Percentiles rank a stretch among this genome's conserved stretches.
Conservation (phyloP, 2,797 vertebrate genomes). For the Taenioides sp. region DNA sequence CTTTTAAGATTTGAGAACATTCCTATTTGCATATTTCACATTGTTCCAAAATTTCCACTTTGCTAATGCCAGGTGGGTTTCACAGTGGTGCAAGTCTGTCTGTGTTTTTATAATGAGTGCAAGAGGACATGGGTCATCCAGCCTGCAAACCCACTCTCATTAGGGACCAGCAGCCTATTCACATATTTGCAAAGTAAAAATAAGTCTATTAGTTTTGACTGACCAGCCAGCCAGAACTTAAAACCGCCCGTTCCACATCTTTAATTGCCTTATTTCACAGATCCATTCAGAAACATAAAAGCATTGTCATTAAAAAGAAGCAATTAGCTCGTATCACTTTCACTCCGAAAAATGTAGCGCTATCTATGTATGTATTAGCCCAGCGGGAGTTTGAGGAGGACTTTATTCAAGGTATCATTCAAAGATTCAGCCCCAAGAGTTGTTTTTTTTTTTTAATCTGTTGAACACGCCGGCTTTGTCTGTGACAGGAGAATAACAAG, state of each 20-base stretch:
- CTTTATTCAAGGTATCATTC: constrained; percentile 50
- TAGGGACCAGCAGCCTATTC: constrained; percentile 66
- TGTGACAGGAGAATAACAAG: constrained; percentile 53
- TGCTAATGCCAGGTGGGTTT: constrained; percentile 60
- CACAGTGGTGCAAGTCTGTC: constrained; percentile 45
- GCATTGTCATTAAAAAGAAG: constrained; percentile 32
- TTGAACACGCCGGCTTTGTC: constrained; percentile 44
- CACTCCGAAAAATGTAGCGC: constrained; percentile 21
- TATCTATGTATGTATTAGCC: constrained; percentile 45
- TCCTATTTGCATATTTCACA: background rate
- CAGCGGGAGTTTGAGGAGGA: constrained; percentile 36
- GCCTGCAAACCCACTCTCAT: constrained; percentile 65
- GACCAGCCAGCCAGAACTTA: constrained; percentile 38
- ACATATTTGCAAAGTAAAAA: constrained; percentile 71
- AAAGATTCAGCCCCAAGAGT: constrained; percentile 27
- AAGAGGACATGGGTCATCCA: constrained; percentile 67
- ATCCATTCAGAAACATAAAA: constrained; percentile 44
- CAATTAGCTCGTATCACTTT: constrained; percentile 32
- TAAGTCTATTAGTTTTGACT: constrained; percentile 67
- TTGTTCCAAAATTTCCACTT: background rate
- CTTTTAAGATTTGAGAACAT: background rate
- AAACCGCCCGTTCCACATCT: constrained; percentile 36
- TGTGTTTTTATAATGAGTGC: constrained; percentile 74
- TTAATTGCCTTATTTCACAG: constrained; percentile 63
- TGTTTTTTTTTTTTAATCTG: constrained; percentile 29